phyloP scores from a whole-genome alignment of 1,140 invertebrate species.

The Drosophila bipectinata region DNA sequence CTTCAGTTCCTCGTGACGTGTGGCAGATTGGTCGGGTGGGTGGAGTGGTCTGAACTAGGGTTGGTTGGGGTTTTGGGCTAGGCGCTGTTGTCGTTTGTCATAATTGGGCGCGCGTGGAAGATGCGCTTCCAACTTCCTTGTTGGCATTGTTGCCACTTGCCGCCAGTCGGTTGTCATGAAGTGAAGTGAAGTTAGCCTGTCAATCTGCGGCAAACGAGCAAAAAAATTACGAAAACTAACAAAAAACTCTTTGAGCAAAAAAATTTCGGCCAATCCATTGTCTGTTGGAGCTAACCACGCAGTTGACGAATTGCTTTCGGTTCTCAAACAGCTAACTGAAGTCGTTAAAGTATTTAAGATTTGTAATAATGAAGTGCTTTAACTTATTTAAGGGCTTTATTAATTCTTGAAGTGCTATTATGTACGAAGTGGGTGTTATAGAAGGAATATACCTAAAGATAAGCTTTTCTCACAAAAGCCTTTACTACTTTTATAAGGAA shows the following conservation, averaged over 20 bases:
- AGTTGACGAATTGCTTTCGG: not conserved
- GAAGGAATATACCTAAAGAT: too few species aligned
- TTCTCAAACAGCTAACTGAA: not conserved
- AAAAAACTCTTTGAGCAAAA: conserved; percentile 14
- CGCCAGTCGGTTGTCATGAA: conserved; percentile 36
- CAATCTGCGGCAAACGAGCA: conserved; percentile 55
- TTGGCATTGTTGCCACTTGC: conserved; percentile 56
- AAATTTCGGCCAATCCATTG: conserved; percentile 44
- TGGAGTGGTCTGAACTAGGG: not conserved
- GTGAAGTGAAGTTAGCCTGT: conserved; percentile 21
- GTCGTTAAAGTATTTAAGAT: not conserved
- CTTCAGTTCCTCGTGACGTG: conserved; percentile 57
- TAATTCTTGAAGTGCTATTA: not conserved
- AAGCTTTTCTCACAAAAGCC: too few species aligned
- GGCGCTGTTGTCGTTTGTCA: conserved; percentile 61
- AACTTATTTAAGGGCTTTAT: not conserved
- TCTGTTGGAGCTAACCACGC: not conserved
- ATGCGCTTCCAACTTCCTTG: conserved; percentile 72
- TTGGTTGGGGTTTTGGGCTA: not conserved
- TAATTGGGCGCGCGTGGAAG: conserved; percentile 77
- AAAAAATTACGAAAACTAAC: conserved; percentile 18
- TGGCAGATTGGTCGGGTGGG: conserved; percentile 31
- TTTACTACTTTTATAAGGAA: too few species aligned
- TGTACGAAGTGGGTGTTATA: too few species aligned
- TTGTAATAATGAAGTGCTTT: not conserved